Conservation (phyloP, 2,888 invertebrate species). For the Thymelicus lineola region DNA sequence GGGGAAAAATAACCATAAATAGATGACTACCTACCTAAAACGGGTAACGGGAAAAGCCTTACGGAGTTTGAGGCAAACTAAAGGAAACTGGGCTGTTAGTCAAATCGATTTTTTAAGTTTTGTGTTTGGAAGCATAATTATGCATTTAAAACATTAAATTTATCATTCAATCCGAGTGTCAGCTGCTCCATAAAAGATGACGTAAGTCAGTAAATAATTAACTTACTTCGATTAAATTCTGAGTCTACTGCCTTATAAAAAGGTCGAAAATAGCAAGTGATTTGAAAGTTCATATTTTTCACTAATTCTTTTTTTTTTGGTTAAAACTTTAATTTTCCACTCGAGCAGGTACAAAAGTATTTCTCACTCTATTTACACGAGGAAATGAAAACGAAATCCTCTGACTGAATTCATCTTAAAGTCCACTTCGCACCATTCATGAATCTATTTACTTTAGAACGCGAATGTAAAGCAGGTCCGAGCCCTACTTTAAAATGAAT, state of each 20-base stretch:
- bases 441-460: slow-evolving; percentile 13
- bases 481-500: slow-evolving; percentile 28
- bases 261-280: slow-evolving; percentile 35
- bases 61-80: slow-evolving; percentile 19
- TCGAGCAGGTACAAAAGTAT: slow-evolving; percentile 81
- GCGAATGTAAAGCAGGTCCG: background rate
- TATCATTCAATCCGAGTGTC: slow-evolving; percentile 13
- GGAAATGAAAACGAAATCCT: slow-evolving; percentile 52
- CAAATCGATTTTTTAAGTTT: slow-evolving; percentile 10
- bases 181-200: slow-evolving; percentile 28
- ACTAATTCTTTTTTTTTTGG: slow-evolving; percentile 43
- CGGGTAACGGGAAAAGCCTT: slow-evolving; percentile 10
- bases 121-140: background rate
- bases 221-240: slow-evolving; percentile 21
- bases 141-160: slow-evolving; percentile 5
- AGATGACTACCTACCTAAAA: slow-evolving; percentile 19
- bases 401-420: slow-evolving; percentile 27
- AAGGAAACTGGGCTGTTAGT: slow-evolving; percentile 8
- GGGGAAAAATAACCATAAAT: slow-evolving; percentile 22
- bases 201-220: slow-evolving; percentile 33
- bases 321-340: slow-evolving; percentile 62
- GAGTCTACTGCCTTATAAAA: slow-evolving; percentile 32
- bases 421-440: background rate
- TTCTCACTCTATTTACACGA: slow-evolving; percentile 69
- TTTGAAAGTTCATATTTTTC: slow-evolving; percentile 30